phyloP scores from a whole-genome alignment of 2,113 vertebrate species.

The Prunella himalayana region DNA sequence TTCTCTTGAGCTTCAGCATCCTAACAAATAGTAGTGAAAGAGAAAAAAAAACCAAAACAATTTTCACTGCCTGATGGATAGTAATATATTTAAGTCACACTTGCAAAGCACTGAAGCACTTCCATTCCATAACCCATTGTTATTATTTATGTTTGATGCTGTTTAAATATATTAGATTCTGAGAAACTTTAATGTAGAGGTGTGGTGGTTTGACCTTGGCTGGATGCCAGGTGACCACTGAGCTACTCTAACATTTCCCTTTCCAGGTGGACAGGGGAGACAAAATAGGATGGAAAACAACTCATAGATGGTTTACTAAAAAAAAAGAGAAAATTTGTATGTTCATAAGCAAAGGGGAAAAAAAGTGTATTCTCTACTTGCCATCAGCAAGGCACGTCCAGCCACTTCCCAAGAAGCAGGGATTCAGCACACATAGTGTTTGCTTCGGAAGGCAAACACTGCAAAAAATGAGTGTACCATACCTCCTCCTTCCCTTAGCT shows the following conservation, averaged over 20 bases:
- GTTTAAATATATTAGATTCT: not conserved
- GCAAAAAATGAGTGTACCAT: not conserved
- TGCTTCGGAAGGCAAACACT: not conserved
- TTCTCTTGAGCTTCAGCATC: not conserved
- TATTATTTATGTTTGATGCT: not conserved
- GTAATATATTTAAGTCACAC: not conserved
- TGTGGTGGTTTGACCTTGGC: not conserved
- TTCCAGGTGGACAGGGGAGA: not conserved
- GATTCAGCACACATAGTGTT: rapidly evolving
- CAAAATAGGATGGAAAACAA: not conserved
- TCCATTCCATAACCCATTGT: not conserved
- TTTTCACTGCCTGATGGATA: not conserved
- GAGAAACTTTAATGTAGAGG: not conserved
- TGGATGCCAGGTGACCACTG: not conserved
- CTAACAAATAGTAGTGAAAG: not conserved
- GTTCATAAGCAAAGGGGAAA: not conserved
- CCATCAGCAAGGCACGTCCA: not conserved
- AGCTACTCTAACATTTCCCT: not conserved
- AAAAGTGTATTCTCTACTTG: not conserved
- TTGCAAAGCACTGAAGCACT: not conserved
- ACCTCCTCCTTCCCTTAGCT: not conserved
- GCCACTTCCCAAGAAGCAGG: not conserved
- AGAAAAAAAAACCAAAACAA: not conserved
- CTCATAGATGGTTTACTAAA: not conserved
- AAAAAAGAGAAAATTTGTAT: not conserved